phyloP scores from a whole-genome alignment of 1,140 invertebrate species.

The Cecropterus lyciades region DNA sequence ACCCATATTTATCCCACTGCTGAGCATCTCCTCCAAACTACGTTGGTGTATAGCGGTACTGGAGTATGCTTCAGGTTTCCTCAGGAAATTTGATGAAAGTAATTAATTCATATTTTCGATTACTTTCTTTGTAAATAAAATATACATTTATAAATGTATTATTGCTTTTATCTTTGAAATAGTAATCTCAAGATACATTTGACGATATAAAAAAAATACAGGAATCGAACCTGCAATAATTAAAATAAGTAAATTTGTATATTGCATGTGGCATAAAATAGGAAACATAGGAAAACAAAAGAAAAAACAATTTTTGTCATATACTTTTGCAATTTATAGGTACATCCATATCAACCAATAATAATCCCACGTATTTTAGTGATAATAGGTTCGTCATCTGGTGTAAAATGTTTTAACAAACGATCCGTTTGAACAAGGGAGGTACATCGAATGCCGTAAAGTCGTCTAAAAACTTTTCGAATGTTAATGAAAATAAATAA shows the following conservation, averaged over 20 bases:
- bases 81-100: no score
- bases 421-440: slow-evolving; percentile 6
- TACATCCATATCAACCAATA: slow-evolving; percentile 14
- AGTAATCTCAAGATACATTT: background rate
- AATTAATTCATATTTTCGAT: no score
- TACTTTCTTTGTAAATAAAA: no score
- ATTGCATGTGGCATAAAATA: slow-evolving; percentile 5
- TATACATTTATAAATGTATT: background rate
- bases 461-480: slow-evolving; percentile 27
- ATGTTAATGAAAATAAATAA: slow-evolving; percentile 44
- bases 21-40: background rate
- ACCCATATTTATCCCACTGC: background rate
- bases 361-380: slow-evolving; percentile 21
- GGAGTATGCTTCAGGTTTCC: no score
- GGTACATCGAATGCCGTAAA: slow-evolving; percentile 26
- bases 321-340: slow-evolving; percentile 7
- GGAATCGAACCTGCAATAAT: slow-evolving; percentile 17
- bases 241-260: background rate
- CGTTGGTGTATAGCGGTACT: no score
- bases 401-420: background rate
- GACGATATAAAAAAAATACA: slow-evolving; percentile 23
- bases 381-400: slow-evolving; percentile 19
- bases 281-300: slow-evolving; percentile 12
- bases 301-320: slow-evolving; percentile 9
- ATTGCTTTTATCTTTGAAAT: background rate